These are phyloP conservation scores for Porphyrio hochstetteri DNA, from an alignment of 2,113 vertebrate genomes.

Conservation along the genomic window DNA sequence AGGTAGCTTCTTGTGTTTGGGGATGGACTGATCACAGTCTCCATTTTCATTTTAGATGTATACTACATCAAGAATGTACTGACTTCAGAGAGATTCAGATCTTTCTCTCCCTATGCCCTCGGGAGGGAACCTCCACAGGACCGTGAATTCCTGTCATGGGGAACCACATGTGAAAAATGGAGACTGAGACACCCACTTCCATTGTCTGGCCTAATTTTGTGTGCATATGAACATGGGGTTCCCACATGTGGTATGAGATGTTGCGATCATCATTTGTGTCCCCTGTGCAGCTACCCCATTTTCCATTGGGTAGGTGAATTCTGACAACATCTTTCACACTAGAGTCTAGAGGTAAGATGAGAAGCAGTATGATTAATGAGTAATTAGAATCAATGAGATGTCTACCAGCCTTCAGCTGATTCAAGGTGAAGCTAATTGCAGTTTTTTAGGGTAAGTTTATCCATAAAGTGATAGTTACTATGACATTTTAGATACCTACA, in stretches of 20 bases:
- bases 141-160: neutral
- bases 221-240: neutral
- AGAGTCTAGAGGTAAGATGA: neutral
- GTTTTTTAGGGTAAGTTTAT: neutral
- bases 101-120: neutral
- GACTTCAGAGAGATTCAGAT: neutral
- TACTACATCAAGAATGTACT: neutral
- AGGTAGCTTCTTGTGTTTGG: neutral
- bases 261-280: neutral
- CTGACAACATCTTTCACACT: neutral
- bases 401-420: neutral
- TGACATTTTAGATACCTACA: conserved; percentile 22
- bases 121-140: neutral
- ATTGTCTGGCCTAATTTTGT: neutral
- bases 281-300: neutral
- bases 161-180: neutral
- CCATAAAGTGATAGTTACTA: neutral
- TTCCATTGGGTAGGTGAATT: neutral
- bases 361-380: neutral
- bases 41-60: neutral
- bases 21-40: rapidly evolving
- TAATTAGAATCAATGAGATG: neutral
- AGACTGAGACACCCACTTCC: neutral
- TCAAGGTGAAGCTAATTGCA: neutral
- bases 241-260: rapidly evolving